A percentile compares a stretch with the other conserved stretches of the same genome.
phyloP scores from a whole-genome alignment of 2,113 vertebrate genomes.

The Astur gentilis region DNA sequence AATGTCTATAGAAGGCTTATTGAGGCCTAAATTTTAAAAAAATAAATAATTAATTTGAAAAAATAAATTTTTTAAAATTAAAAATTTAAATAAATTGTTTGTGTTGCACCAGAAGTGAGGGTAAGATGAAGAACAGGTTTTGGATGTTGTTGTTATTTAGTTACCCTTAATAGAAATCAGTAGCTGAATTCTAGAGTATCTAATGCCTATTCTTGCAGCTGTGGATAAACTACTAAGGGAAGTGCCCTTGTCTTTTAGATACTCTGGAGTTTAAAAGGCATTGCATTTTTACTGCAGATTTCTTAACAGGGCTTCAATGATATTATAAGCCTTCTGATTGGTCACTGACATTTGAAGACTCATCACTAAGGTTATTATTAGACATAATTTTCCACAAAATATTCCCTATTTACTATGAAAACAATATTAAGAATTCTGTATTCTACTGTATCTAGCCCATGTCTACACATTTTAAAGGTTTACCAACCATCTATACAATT shows the following conservation, averaged over 20 bases:
- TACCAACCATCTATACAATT: neutral
- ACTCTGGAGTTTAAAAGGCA: neutral
- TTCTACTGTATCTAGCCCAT: neutral
- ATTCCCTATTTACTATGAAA: neutral
- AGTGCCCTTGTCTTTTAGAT: neutral
- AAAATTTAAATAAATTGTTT: neutral
- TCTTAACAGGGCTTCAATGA: neutral
- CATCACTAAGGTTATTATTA: neutral
- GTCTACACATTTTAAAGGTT: neutral
- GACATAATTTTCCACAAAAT: neutral
- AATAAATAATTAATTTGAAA: no score
- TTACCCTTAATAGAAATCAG: neutral
- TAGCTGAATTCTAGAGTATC: neutral
- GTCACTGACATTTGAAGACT: neutral
- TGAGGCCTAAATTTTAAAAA: neutral
- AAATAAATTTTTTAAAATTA: no score
- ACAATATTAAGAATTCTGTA: neutral
- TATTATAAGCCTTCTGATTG: neutral
- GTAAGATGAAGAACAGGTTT: neutral
- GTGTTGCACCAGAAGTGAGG: neutral
- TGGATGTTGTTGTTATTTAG: neutral
- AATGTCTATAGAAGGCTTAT: neutral
- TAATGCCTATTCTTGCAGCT: neutral
- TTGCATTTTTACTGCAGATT: neutral
- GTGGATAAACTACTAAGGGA: neutral